Evolutionary conservation across 1,140 invertebrate genomes (phyloP), one percentile per base, ranked within the genome.

Genomic region (Fopius arisanus): DNA sequence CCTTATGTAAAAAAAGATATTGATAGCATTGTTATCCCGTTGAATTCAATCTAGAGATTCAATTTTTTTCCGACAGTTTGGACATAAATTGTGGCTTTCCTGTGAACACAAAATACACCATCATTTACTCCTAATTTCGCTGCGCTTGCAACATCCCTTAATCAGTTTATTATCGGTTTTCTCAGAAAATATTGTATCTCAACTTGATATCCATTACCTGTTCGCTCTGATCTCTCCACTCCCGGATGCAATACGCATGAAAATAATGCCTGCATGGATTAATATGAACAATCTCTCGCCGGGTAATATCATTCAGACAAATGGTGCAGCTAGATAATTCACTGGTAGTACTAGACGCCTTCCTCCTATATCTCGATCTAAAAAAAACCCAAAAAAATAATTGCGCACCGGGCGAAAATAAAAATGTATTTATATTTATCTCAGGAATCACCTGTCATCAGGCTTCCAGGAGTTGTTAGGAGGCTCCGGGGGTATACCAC

Each of bases 231-330:
- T 19, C 9, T 29, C 33, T 66, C 79, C 77, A 82, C 29, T 75
- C 7, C 37, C 70, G 40, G 12, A 82, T 80, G 59, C 80, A 82
- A 0, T 6, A 40, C 12, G 66, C 68, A 70, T 82, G 81, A 76
- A 82, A 82, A 0, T 21, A 19, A 68, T 82, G 81, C 2, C 14
- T 29, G 33, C 81, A 82, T 28, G 41, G 70, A 4, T 40, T 16
- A 7, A 75, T 16, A 69, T 29, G 33, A 12, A 43, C 54, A 51
- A 19, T n/a, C 29, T 69, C 19, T 48, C n/a, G 29, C 10, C 65
- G 21, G 23, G 16, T 23, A 41, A 40, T 6, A 23, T 69, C 26
- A 62, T 43, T 40, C 7, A 78, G 66, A 67, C 78, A 82, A 72
- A 82, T 81, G 23, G 71, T 43, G 28, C 80, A 81, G 19, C 54